These are phyloP conservation scores for Hypomecis punctinalis DNA, from an alignment of 2,888 invertebrate species.

Conservation along the genomic window DNA sequence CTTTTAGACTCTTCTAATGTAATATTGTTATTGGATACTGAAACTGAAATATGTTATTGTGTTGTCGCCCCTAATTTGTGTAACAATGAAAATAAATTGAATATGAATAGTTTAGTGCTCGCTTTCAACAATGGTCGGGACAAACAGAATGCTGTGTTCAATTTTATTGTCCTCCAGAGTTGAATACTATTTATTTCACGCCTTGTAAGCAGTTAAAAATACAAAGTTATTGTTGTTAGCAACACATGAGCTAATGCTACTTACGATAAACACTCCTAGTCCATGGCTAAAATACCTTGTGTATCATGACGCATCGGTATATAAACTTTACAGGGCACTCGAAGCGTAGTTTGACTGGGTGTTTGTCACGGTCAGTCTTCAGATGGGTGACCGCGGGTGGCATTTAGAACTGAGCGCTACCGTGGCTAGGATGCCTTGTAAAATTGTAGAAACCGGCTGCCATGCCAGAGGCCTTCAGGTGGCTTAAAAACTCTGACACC, in stretches of 20 bases:
- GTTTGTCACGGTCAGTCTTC: too few relatives aligned
- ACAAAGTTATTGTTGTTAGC: slow-evolving; percentile 17
- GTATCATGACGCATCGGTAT: too few relatives aligned
- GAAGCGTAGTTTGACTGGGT: too few relatives aligned
- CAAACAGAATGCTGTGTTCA: slow-evolving; percentile 11
- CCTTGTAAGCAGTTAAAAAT: slow-evolving; percentile 8
- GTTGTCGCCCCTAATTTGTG: slow-evolving; percentile 10
- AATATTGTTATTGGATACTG: neutral
- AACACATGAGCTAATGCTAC: slow-evolving; percentile 5
- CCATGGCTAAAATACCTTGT: neutral
- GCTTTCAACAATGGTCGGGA: slow-evolving; percentile 18
- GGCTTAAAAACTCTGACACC: too few relatives aligned
- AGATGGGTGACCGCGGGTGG: too few relatives aligned
- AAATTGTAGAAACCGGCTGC: too few relatives aligned
- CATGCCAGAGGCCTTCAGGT: too few relatives aligned
- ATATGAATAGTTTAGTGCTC: slow-evolving; percentile 16
- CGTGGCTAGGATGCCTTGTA: too few relatives aligned
- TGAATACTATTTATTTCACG: slow-evolving; percentile 10
- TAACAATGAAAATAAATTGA: slow-evolving; percentile 26
- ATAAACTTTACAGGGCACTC: too few relatives aligned
- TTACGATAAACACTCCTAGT: neutral
- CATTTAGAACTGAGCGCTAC: too few relatives aligned
- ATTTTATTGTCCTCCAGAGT: slow-evolving; percentile 19
- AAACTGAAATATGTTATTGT: neutral
- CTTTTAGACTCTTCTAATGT: neutral